Evolutionary conservation across 2,888 invertebrate species (phyloP), one percentile per base, ranked within the genome.

Genomic region (Andrena bucephala): DNA sequence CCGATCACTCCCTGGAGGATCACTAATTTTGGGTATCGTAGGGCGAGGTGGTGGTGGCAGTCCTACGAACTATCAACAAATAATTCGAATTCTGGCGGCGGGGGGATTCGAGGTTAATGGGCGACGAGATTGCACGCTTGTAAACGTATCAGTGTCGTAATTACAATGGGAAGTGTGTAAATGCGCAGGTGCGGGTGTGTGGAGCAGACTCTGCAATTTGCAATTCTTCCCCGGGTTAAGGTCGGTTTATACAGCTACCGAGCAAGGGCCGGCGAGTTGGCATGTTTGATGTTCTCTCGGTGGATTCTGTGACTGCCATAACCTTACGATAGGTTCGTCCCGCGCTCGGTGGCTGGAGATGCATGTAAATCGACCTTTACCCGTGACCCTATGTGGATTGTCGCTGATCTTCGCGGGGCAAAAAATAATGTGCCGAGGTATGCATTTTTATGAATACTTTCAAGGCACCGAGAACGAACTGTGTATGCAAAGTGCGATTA

Each of bases 81-180:
- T 20, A 77, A 20, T 59, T 77, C 36, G 33, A 20, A 66, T 50
- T 36, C 13, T 20, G 5, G 59, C 16, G 7, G 7, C n/a, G 20
- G 1, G 10, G 1, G 8, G 50, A 7, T 36, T 24, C 4, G 20
- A 8, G 10, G 1, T 1, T 24, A 42, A 77, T 29, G 13, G 66
- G 20, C 4, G 31, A 3, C 8, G 27, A 0, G 20, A 69, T 54
- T 54, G 10, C 16, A 4, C 31, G 7, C 48, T 4, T 31, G 48
- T 1, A 31, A 65, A 33, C 27, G 16, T 75, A 60, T 67, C 16
- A 24, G 50, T 73, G 54, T 29, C 36, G 36, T 5, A 66, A 73
- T 74, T 66, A 67, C 5, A 29, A 36, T 20, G 59, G 2, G 60
- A 6, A 50, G 13, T 4, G n/a, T 7, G n/a, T 13, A 24, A 16